Evolutionary conservation across 1,140 invertebrate genomes (phyloP), one percentile per base, ranked within the genome.

Genomic region (Brachionus sp.): DNA sequence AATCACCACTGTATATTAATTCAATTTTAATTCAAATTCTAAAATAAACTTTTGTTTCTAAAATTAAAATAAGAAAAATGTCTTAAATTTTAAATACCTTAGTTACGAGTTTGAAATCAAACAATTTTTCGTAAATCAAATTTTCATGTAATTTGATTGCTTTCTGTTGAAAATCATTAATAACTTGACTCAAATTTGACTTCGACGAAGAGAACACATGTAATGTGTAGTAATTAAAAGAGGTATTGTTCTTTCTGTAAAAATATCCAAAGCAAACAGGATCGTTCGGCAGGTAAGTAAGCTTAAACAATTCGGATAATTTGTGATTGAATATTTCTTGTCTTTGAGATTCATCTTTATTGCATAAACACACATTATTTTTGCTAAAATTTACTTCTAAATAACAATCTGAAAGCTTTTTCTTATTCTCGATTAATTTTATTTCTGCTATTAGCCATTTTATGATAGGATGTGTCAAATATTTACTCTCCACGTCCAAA

Each of bases 211-310:
- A 19, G 23, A 80, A 62, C 9, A 44, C 77, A 66, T 80, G 77
- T 42, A 80, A 29, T 2, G 50, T 66, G 37, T 80, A 80, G 35
- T 62, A 66, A 62, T 62, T 57, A 46, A 75, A 80, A n/a, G 50
- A 62, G 16, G 50, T 80, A 12, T 57, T 62, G 7, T 39, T 42
- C 7, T 62, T 80, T 44, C 46, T 23, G 39, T 80, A 57, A 80
- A 80, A 80, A 66, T 80, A 80, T 19, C 77, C 77, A 80, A 80
- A 57, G n/a, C 77, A 80, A 5, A 37, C 39, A n/a, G 77, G 77
- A 62, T 80, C 77, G 25, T 62, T 62, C 3, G 19, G n/a, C 9
- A 80, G 19, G 5, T 37, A 57, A 37, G 77, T 42, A 16, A 80
- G 6, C 57, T 80, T 80, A 66, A 42, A 62, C 13, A 80, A 37